Percentiles rank a stretch among this genome's conserved stretches.
phyloP scores from a whole-genome alignment of 2,888 invertebrate species.

The Lasioglossum pauxillum region DNA sequence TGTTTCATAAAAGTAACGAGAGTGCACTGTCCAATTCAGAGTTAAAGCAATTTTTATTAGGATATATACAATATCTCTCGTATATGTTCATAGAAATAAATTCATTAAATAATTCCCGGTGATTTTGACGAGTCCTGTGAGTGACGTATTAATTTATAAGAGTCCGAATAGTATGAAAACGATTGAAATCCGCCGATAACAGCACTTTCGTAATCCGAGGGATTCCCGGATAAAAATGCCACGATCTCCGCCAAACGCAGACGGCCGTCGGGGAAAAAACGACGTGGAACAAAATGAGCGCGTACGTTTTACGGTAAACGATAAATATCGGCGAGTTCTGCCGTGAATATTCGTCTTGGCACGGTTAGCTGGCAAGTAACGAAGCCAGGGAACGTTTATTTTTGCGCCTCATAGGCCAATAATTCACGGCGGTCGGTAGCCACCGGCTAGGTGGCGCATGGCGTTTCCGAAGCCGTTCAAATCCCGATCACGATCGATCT shows the following conservation, averaged over 20 bases:
- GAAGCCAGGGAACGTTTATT: conserved; percentile 69
- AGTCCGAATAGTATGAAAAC: not conserved
- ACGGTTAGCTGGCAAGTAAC: conserved; percentile 71
- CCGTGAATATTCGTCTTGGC: conserved; percentile 70
- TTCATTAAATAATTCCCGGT: too few relatives aligned
- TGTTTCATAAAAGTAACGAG: not conserved
- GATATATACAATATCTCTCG: too few relatives aligned
- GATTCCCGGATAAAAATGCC: not conserved
- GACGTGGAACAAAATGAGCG: not conserved
- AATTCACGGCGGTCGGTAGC: conserved; percentile 55
- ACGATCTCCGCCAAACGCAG: not conserved
- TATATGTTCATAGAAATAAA: too few relatives aligned
- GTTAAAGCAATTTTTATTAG: not conserved
- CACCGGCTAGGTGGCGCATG: not conserved
- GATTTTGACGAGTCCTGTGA: not conserved
- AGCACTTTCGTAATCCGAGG: not conserved
- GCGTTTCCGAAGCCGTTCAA: conserved; percentile 30
- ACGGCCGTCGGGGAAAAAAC: not conserved
- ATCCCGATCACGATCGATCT: conserved; percentile 52
- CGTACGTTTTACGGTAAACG: conserved; percentile 42
- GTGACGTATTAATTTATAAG: not conserved
- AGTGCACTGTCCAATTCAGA: not conserved
- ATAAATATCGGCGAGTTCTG: conserved; percentile 61
- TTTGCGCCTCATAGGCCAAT: conserved; percentile 68
- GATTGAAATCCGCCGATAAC: not conserved